These are phyloP conservation scores for Mobula birostris DNA, from an alignment of 2,113 vertebrate genomes.

Conservation along the genomic window DNA sequence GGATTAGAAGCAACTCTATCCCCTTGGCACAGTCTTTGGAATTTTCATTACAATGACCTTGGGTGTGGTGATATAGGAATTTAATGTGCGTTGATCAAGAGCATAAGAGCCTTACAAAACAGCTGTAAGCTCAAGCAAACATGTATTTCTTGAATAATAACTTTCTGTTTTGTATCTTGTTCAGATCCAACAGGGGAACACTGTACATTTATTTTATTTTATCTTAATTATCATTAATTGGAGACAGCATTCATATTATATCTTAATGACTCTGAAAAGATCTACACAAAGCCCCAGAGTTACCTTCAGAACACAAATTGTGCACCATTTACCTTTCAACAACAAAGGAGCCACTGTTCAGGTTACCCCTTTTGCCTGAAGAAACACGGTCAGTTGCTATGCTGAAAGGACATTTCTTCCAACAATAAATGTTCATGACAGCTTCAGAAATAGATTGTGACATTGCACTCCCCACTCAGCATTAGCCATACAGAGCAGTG, in stretches of 20 bases:
- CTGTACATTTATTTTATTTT: neutral
- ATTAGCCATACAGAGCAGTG: neutral
- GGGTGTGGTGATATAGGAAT: constrained; percentile 80
- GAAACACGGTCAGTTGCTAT: constrained; percentile 59
- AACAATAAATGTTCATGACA: constrained; percentile 40
- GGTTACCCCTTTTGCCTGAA: constrained; percentile 50
- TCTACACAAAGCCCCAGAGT: constrained; percentile 48
- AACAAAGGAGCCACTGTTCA: constrained; percentile 62
- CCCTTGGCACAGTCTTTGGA: constrained; percentile 71
- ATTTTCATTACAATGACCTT: constrained; percentile 92
- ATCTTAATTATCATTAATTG: constrained; percentile 39
- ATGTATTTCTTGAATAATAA: neutral
- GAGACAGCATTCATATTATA: constrained; percentile 48
- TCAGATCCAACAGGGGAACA: too few relatives aligned
- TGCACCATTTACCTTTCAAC: constrained; percentile 50
- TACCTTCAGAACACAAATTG: constrained; percentile 53
- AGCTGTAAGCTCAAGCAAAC: neutral
- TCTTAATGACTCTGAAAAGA: constrained; percentile 46
- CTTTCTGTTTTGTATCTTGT: neutral
- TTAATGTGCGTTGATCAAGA: constrained; percentile 51
- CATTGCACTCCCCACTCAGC: neutral
- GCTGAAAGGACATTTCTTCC: constrained; percentile 47
- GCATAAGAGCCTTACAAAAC: neutral
- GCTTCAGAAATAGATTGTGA: constrained; percentile 9
- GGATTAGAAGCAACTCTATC: constrained; percentile 84